Percentiles rank a stretch among this genome's conserved stretches.
Evolutionary conservation across 2,888 invertebrate species (phyloP).

Genomic region (Scaptomyza polygonia): DNA sequence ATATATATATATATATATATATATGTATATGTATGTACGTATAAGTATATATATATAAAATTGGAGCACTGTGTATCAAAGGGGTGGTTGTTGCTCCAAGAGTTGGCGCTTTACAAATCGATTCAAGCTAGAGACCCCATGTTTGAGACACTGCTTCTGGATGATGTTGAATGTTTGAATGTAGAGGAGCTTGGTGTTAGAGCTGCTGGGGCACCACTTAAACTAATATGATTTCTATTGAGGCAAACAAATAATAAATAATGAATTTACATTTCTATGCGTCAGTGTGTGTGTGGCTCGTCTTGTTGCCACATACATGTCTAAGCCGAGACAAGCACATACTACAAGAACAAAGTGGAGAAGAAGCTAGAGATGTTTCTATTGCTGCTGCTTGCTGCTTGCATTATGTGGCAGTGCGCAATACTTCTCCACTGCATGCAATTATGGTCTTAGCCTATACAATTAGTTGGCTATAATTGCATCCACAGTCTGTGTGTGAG

Average conservation of each 20-base stretch:
- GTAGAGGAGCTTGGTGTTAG: slow-evolving; percentile 19
- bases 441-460: slow-evolving; percentile 52
- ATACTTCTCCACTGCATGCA: slow-evolving; percentile 38
- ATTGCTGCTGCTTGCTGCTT: slow-evolving; percentile 6
- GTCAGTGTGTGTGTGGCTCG: slow-evolving; percentile 24
- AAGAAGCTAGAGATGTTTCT: background rate
- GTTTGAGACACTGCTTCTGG: slow-evolving; percentile 17
- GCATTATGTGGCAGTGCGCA: slow-evolving; percentile 29
- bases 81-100: slow-evolving; percentile 33
- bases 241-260: slow-evolving; percentile 80
- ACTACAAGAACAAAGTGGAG: background rate
- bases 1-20: background rate
- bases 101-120: slow-evolving; percentile 64
- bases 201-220: slow-evolving; percentile 68
- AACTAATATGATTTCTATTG: slow-evolving; percentile 79
- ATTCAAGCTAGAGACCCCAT: slow-evolving; percentile 23
- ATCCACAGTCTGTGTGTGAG: slow-evolving; percentile 4
- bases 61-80: slow-evolving; percentile 13
- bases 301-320: background rate
- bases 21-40: background rate
- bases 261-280: slow-evolving; percentile 79
- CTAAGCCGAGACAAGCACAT: slow-evolving; percentile 13
- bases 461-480: slow-evolving; percentile 59
- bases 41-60: slow-evolving; percentile 17
- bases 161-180: slow-evolving; percentile 3